Percentiles rank a stretch among this genome's conserved stretches.
phyloP scores from a whole-genome alignment of 2,797 vertebrate species.

The Sphaeramia orbicularis region DNA sequence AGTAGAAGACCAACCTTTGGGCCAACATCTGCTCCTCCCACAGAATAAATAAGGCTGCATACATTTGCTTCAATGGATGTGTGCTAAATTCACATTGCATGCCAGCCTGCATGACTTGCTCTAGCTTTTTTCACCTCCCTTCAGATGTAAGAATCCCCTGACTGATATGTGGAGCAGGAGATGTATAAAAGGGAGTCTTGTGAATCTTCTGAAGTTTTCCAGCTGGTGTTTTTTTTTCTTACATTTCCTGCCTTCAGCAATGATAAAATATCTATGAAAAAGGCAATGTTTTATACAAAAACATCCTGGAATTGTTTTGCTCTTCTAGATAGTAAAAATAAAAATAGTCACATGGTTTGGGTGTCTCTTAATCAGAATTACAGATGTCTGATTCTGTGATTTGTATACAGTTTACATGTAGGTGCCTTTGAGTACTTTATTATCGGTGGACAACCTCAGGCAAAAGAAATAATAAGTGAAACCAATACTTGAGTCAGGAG shows the following conservation, averaged over 20 bases:
- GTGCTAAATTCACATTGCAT: constrained; percentile 20
- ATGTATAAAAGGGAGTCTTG: constrained; percentile 21
- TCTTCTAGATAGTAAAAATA: constrained; percentile 1
- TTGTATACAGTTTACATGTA: constrained; percentile 13
- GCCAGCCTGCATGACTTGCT: constrained; percentile 4
- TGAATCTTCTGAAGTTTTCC: constrained; percentile 30
- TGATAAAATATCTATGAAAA: constrained; percentile 27
- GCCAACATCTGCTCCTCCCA: constrained; percentile 37
- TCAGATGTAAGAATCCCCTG: neutral
- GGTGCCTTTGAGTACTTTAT: constrained; percentile 14
- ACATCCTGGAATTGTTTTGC: constrained; percentile 1
- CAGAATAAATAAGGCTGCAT: constrained; percentile 30
- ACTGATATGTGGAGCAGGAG: constrained; percentile 6
- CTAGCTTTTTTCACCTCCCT: constrained; percentile 26
- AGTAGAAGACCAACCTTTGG: constrained; percentile 12
- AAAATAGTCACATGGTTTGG: constrained; percentile 7
- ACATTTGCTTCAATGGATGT: constrained; percentile 26
- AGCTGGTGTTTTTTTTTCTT: constrained; percentile 13
- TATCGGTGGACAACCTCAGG: constrained; percentile 18
- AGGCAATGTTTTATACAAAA: neutral
- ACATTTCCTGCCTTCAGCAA: constrained; percentile 10
- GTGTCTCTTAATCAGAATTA: constrained; percentile 12
- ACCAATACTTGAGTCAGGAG: constrained; percentile 15
- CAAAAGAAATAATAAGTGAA: constrained; percentile 21
- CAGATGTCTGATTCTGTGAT: neutral